phyloP scores from a whole-genome alignment of 2,797 vertebrate species.

The Hafferia zeledoni region DNA sequence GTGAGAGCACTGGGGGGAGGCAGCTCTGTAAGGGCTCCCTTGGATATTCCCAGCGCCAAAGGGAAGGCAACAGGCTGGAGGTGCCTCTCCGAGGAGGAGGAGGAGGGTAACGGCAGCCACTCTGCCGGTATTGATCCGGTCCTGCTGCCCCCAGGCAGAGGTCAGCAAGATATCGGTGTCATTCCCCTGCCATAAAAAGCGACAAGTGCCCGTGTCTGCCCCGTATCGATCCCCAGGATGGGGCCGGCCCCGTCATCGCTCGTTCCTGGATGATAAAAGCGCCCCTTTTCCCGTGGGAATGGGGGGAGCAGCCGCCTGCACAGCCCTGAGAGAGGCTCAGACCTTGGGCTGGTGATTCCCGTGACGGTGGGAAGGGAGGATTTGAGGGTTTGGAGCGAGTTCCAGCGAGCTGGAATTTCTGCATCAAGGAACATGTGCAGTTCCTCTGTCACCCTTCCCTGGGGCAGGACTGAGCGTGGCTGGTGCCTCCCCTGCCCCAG shows the following conservation, averaged over 20 bases:
- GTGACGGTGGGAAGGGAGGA: background rate
- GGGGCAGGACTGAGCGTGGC: background rate
- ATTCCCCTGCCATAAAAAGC: background rate
- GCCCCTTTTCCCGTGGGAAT: accelerated
- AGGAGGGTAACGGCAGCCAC: background rate
- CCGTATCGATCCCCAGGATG: background rate
- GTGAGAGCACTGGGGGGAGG: background rate
- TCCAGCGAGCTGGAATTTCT: background rate
- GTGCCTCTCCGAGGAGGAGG: background rate
- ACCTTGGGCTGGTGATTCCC: background rate
- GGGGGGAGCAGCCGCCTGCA: background rate
- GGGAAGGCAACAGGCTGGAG: background rate
- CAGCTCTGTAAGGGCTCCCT: background rate
- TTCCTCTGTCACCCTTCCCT: background rate
- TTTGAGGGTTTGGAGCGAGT: background rate
- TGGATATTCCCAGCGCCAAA: background rate
- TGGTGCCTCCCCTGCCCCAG: background rate
- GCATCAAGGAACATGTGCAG: accelerated
- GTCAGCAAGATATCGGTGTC: background rate
- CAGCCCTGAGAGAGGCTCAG: background rate
- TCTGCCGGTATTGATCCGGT: background rate
- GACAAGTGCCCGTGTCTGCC: background rate
- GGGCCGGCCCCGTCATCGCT: background rate
- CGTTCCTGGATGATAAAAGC: background rate
- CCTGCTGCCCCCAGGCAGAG: background rate